Base-by-base conservation (phyloP, 2,113 vertebrate species). In the Cottus gobio region DNA sequence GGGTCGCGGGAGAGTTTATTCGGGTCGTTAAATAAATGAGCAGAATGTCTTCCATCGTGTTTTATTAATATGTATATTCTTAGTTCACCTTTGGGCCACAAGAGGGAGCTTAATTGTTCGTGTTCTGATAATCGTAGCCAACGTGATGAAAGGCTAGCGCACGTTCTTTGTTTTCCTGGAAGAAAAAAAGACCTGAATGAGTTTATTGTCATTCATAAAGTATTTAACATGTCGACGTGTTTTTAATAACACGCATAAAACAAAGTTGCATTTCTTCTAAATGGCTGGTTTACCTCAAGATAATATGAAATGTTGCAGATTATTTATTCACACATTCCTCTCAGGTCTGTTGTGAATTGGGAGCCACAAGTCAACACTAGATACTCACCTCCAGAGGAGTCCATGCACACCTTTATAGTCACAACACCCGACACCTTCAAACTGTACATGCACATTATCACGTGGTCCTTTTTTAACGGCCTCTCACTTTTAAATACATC, bases 401-500 rank as follows among this genome's bases (percentile, higher is more conserved):
- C 22, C 10, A n/a, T 1, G 64, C 42, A 31, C 9, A 9, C 26
- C 2, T 67, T 28, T 22, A 10, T 12, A 48, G 20, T 12, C 2
- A 22, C 24, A 46, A 16, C 24, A 34, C 34, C 9, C 34, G 30
- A 6, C 52, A n/a, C 22, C 34, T 28, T 62, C 6, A 11, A 66
- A 48, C 30, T n/a, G 37, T 18, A 9, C 3, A 34, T 50, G 44
- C 22, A 50, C 4, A 13, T 67, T 8, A 68, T 34, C 31, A n/a
- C 9, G 30, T 3, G 3, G 48, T 34, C 28, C 62, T 78, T 50
- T 68, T 79, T 50, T 50, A 70, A 39, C 9, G 50, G 39, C 30
- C 61, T 46, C 48, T 58, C 20, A 31, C 9, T 24, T 82, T 31
- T 67, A 77, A 89, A 76, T 60, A 30, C 24, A 62, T 62, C 46